Evolutionary conservation across 2,113 vertebrate species (phyloP).

Genomic region (Hassar affinis): DNA sequence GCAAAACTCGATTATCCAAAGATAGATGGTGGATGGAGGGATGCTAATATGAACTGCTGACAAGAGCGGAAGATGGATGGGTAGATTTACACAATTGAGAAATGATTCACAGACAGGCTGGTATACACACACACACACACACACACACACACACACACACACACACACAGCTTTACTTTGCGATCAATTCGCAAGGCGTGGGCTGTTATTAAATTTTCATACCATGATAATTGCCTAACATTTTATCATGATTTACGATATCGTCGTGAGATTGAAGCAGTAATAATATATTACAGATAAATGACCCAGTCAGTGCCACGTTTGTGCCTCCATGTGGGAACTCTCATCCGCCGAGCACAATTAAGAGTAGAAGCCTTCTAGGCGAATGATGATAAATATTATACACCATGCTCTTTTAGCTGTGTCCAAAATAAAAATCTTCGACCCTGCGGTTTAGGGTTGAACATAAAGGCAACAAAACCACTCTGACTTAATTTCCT

Average conservation of each 20-base stretch:
- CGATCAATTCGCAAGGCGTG: slow-evolving; percentile 21
- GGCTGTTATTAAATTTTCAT: slow-evolving; percentile 31
- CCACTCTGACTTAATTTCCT: not conserved
- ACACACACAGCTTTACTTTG: not conserved
- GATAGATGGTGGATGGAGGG: slow-evolving; percentile 32
- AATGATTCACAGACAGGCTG: slow-evolving; percentile 24
- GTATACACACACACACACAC: slow-evolving; percentile 5
- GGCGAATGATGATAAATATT: not conserved
- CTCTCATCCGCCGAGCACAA: not conserved
- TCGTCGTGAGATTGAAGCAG: not conserved
- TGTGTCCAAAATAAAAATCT: not conserved
- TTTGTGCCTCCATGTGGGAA: not conserved
- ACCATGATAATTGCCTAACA: slow-evolving; percentile 24
- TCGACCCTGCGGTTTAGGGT: not conserved
- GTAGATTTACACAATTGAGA: slow-evolving; percentile 29
- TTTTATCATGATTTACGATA: slow-evolving; percentile 35
- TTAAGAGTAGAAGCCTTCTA: not conserved
- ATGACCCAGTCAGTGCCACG: not conserved
- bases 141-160: slow-evolving; percentile 24
- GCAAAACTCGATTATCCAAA: slow-evolving; percentile 31
- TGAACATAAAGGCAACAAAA: not conserved
- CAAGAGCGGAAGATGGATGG: slow-evolving; percentile 31
- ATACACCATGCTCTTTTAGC: not conserved
- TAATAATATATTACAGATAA: slow-evolving; percentile 15
- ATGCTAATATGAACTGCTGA: slow-evolving; percentile 39